Conservation (phyloP, 1,140 invertebrate genomes). For the Pollicipes pollicipes region DNA sequence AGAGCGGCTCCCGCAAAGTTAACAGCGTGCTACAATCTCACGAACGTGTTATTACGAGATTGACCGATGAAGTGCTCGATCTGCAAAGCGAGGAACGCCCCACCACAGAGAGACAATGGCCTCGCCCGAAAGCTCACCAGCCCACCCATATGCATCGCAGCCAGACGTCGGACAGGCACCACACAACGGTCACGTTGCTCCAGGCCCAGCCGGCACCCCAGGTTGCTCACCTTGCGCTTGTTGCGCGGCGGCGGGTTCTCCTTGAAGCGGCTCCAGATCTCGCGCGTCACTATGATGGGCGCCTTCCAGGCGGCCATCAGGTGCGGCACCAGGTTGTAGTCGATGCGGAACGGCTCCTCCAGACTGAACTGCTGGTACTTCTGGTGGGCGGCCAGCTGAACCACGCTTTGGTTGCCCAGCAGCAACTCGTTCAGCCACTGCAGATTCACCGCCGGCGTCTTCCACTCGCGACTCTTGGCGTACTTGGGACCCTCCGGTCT, state of each 20-base stretch:
- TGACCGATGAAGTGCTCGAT: too few relatives aligned
- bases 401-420: constrained; percentile 50
- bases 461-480: constrained; percentile 73
- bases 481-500: constrained; percentile 74
- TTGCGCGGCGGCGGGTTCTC: constrained; percentile 16
- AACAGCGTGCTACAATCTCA: too few relatives aligned
- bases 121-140: too few relatives aligned
- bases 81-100: too few relatives aligned
- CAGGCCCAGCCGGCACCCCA: constrained; percentile 7
- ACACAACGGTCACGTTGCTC: too few relatives aligned
- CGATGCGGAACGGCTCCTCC: constrained; percentile 32
- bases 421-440: constrained; percentile 86
- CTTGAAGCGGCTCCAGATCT: constrained; percentile 17
- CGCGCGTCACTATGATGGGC: constrained; percentile 13
- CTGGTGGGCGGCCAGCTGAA: constrained; percentile 18
- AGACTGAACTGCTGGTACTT: constrained; percentile 50
- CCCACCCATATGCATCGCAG: too few relatives aligned
- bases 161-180: too few relatives aligned
- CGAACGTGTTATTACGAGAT: too few relatives aligned
- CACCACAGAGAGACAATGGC: too few relatives aligned
- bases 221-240: constrained; percentile 12
- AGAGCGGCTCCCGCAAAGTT: too few relatives aligned
- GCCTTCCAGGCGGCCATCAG: constrained; percentile 13
- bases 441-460: constrained; percentile 63
- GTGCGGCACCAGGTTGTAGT: not conserved